Conservation (phyloP, 92 coral and sea anemone species). For the Parazoanthus darwini region DNA sequence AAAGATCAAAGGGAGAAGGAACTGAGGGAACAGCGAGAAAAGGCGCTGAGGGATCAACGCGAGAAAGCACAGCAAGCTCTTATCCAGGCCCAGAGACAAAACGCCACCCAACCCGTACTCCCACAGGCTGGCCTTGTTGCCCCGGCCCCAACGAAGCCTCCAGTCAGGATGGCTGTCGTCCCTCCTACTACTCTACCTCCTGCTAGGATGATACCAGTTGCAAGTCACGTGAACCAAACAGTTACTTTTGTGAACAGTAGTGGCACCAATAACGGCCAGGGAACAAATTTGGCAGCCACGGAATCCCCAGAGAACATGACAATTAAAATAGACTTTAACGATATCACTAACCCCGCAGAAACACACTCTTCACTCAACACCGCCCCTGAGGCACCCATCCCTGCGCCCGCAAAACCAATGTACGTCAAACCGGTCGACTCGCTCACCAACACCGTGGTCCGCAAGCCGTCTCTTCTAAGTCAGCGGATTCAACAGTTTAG, state of each 20-base stretch:
- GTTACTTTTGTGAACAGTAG: neutral
- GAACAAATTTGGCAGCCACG: constrained; percentile 16
- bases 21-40: constrained; percentile 15
- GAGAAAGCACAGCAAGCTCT: constrained; percentile 30
- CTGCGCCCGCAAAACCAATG: constrained; percentile 5
- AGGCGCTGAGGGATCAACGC: constrained; percentile 27
- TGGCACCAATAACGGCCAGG: constrained; percentile 41
- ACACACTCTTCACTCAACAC: constrained; percentile 16
- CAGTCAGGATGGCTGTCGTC: neutral
- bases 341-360: constrained; percentile 24
- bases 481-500: constrained; percentile 51
- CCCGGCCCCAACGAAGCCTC: neutral
- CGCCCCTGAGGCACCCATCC: neutral
- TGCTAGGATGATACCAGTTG: constrained; percentile 2
- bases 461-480: constrained; percentile 30
- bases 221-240: neutral
- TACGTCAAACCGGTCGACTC: constrained; percentile 26
- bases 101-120: constrained; percentile 41
- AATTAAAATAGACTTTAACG: constrained; percentile 54
- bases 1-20: constrained; percentile 17
- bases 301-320: constrained; percentile 47
- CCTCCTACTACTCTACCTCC: constrained; percentile 28
- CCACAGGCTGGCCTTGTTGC: constrained; percentile 18
- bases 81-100: constrained; percentile 28
- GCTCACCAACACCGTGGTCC: constrained; percentile 29